Evolutionary conservation across 2,113 vertebrate species (phyloP), one percentile per base, ranked within the genome.

Genomic region (Apaloderma vittatum): DNA sequence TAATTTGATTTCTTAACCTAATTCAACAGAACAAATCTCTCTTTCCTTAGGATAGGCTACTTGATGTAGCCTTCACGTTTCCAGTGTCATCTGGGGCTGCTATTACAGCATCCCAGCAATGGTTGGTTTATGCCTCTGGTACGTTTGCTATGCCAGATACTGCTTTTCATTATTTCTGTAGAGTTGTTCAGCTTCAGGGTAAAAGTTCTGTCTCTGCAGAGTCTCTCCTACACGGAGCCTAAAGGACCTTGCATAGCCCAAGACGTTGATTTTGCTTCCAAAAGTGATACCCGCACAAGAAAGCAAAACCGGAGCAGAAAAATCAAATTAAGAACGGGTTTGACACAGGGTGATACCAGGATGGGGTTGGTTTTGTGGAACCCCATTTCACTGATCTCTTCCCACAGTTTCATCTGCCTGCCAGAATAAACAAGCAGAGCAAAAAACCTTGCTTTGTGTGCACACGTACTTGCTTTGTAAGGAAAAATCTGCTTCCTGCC

Each of bases 401-500:
- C 57, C 91, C 79, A 88, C 54, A 48, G 30, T 81, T 88, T 76
- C 71, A 88, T 92, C 78, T 92, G 36, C 27, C 52, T 94, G 74
- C 79, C 91, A 90, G 74, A 88, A 89, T 21, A n/a, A 82, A 30
- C 18, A 57, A 77, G 57, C 0, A 1, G 34, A 46, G 62, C 2
- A 0, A 37, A 27, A 90, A 68, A 11, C 9, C 66, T 75, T 8
- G 2, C 89, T 92, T 85, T 78, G 62, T 86, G 52, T 45, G 52
- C 17, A 7, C 86, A 66, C 22, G 2, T 17, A 15, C 67, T 91
- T 89, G 76, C 72, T 91, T 59, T 84, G 83, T 82, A 90, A 92
- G 82, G 82, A 70, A 75, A 81, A 92, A 88, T 46, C 82, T 75
- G 52, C 78, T 97, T 96, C 91, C 82, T 90, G 68, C 57, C 74